phyloP scores from a whole-genome alignment of 1,140 invertebrate genomes.

The Drosophila mayri region DNA sequence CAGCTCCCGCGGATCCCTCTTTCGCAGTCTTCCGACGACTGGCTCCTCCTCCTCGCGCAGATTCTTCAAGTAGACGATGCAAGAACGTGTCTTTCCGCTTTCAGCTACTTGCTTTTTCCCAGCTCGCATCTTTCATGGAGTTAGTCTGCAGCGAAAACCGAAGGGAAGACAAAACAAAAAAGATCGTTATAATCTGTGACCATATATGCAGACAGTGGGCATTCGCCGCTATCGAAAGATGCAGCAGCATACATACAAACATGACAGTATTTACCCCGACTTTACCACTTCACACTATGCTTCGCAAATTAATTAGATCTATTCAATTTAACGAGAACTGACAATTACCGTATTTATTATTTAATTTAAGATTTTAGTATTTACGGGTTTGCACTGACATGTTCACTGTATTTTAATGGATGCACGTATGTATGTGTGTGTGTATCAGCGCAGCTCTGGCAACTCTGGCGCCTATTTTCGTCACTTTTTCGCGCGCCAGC shows the following conservation, averaged over 20 bases:
- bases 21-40: constrained; percentile 12
- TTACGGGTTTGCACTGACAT: not conserved
- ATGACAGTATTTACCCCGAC: not conserved
- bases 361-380: not conserved
- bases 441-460: constrained; percentile 41
- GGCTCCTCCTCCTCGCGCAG: constrained; percentile 39
- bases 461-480: constrained; percentile 80
- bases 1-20: constrained; percentile 19
- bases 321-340: no score
- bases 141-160: constrained; percentile 9
- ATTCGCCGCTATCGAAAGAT: not conserved
- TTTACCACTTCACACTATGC: no score
- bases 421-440: constrained; percentile 4
- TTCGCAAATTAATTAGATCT: not conserved
- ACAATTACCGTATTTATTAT: not conserved
- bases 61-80: constrained; percentile 69
- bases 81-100: constrained; percentile 70
- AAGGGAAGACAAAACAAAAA: constrained; percentile 21
- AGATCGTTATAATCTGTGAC: constrained; percentile 10
- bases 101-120: constrained; percentile 66
- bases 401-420: constrained; percentile 9
- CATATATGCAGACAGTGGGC: constrained; percentile 17
- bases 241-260: not conserved
- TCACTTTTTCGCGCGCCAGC: constrained; percentile 77
- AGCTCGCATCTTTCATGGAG: constrained; percentile 76